Evolutionary conservation across 2,888 invertebrate genomes (phyloP).

Genomic region (Incurvaria masculella): DNA sequence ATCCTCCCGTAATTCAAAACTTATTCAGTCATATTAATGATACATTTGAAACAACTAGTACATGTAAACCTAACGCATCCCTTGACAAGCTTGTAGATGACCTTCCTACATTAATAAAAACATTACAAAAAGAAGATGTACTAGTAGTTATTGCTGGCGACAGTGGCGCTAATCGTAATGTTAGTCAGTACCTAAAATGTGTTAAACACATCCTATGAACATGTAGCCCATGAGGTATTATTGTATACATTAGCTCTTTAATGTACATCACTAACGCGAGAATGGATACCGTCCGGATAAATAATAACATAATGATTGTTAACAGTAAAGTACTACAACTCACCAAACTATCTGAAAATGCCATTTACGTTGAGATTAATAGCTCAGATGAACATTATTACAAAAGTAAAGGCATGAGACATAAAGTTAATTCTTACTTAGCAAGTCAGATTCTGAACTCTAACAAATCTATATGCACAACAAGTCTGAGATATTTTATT

Average conservation of each 20-base stretch:
- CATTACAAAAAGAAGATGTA: not conserved
- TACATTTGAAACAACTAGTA: not conserved
- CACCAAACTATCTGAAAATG: not conserved
- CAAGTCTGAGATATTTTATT: not conserved
- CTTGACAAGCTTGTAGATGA: not conserved
- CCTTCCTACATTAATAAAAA: not conserved
- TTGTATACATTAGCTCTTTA: not conserved
- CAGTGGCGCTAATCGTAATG: not conserved
- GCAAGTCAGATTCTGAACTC: not conserved
- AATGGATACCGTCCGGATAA: not conserved
- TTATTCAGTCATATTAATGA: not conserved
- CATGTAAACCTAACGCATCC: not conserved
- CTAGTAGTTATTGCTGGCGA: not conserved
- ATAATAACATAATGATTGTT: not conserved
- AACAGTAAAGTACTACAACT: not conserved
- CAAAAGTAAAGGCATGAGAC: not conserved
- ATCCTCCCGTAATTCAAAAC: no score
- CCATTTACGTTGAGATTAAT: not conserved
- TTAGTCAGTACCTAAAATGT: not conserved
- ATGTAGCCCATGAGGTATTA: not conserved
- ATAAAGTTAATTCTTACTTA: not conserved
- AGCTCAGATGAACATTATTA: not conserved
- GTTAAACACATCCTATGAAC: not conserved
- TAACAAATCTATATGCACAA: not conserved
- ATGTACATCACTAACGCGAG: not conserved